These are phyloP conservation scores for Semnornis frantzii DNA, from an alignment of 2,113 vertebrate species.

Conservation along the genomic window DNA sequence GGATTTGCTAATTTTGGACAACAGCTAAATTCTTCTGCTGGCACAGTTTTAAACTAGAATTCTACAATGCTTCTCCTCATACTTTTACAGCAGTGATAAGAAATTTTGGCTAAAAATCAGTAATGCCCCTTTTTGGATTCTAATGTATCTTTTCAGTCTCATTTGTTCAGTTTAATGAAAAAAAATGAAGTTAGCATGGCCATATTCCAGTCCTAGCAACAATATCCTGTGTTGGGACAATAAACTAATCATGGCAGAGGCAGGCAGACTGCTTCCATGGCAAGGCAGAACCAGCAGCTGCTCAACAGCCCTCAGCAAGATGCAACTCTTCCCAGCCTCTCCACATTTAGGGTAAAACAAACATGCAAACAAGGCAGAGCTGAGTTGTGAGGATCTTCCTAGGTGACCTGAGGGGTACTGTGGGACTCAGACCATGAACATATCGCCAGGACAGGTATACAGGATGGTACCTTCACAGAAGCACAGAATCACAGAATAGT, in stretches of 20 bases:
- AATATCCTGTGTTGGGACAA: not conserved
- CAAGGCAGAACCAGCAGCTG: not conserved
- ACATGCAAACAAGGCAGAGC: not conserved
- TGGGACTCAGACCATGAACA: not conserved
- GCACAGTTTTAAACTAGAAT: not conserved
- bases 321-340: fast-evolving
- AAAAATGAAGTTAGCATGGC: not conserved
- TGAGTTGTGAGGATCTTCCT: not conserved
- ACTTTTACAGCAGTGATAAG: not conserved
- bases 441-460: not conserved
- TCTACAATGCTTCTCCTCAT: not conserved
- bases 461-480: not conserved
- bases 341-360: not conserved
- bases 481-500: too few relatives aligned
- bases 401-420: not conserved
- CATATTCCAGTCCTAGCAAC: not conserved
- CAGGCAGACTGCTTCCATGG: not conserved
- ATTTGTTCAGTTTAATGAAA: conserved; percentile 27
- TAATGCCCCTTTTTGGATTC: conserved; percentile 11
- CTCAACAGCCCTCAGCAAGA: not conserved
- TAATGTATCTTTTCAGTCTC: not conserved
- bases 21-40: conserved; percentile 7
- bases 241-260: not conserved
- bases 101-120: not conserved
- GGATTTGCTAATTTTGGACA: conserved; percentile 50